These are phyloP conservation scores for Aplochiton taeniatus DNA, from an alignment of 2,797 vertebrate genomes.

Conservation along the genomic window DNA sequence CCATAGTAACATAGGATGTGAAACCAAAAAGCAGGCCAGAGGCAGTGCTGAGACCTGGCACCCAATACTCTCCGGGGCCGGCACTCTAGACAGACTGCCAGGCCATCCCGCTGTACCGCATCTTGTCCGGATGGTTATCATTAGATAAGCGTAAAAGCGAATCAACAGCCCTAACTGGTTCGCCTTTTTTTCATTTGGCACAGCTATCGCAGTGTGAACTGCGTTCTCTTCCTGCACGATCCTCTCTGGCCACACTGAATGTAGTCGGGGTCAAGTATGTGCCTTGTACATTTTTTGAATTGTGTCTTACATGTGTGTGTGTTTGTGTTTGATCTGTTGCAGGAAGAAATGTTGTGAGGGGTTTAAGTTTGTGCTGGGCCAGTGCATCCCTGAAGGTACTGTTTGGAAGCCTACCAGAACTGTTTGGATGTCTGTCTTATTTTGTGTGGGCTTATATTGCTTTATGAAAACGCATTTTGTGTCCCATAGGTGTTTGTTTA, in stretches of 20 bases:
- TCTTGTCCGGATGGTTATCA: conserved; percentile 32
- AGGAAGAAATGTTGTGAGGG: conserved; percentile 97
- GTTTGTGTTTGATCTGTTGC: conserved; percentile 54
- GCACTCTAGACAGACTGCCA: neutral
- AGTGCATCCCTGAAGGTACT: conserved; percentile 99
- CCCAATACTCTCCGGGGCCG: conserved; percentile 10
- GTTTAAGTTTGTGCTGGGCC: conserved; percentile 97
- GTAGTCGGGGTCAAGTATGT: neutral
- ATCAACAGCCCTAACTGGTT: neutral
- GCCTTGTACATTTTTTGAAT: conserved; percentile 13
- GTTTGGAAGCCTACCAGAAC: conserved; percentile 70
- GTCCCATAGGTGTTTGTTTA: conserved; percentile 28
- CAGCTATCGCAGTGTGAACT: conserved; percentile 1
- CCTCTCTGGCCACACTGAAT: neutral
- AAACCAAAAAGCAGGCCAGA: conserved; percentile 29
- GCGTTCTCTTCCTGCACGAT: neutral
- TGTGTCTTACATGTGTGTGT: conserved; percentile 3
- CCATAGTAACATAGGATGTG: conserved; percentile 5
- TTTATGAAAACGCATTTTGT: conserved; percentile 28
- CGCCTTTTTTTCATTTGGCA: neutral
- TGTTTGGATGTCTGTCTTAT: conserved; percentile 35
- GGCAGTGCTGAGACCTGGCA: conserved; percentile 15
- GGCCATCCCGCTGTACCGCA: neutral
- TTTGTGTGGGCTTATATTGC: conserved; percentile 31
- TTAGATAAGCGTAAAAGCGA: conserved; percentile 42